phyloP scores from a whole-genome alignment of 2,888 invertebrate species.

The Agrochola circellaris region DNA sequence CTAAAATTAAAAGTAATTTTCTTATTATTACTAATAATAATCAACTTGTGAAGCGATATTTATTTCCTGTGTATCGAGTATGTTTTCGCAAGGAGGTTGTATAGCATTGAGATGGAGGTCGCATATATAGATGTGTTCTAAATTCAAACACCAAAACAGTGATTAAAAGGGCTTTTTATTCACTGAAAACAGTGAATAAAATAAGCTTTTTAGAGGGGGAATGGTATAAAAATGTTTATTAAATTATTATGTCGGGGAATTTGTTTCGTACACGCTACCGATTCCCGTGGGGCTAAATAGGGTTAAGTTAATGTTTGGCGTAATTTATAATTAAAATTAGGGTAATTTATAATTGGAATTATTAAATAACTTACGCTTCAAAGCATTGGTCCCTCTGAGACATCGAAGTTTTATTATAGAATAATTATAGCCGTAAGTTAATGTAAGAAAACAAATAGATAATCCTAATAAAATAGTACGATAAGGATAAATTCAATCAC shows the following conservation, averaged over 20 bases:
- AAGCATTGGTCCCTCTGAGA: neutral
- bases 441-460: neutral
- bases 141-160: too few species aligned
- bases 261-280: constrained; percentile 49
- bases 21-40: too few species aligned
- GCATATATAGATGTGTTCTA: too few species aligned
- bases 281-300: constrained; percentile 30
- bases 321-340: constrained; percentile 44
- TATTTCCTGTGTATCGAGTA: too few species aligned
- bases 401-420: neutral
- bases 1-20: too few species aligned
- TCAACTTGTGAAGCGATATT: too few species aligned
- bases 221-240: constrained; percentile 54
- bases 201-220: too few species aligned
- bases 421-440: neutral
- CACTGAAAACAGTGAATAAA: too few species aligned
- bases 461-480: neutral
- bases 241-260: constrained; percentile 46
- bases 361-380: constrained; percentile 21
- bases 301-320: constrained; percentile 37
- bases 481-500: constrained; percentile 9
- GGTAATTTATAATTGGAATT: constrained; percentile 46
- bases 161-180: too few species aligned
- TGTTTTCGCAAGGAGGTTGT: too few species aligned
- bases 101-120: too few species aligned